Base-by-base conservation (phyloP, 2,113 vertebrate genomes). In the Toxotes chatareus region DNA sequence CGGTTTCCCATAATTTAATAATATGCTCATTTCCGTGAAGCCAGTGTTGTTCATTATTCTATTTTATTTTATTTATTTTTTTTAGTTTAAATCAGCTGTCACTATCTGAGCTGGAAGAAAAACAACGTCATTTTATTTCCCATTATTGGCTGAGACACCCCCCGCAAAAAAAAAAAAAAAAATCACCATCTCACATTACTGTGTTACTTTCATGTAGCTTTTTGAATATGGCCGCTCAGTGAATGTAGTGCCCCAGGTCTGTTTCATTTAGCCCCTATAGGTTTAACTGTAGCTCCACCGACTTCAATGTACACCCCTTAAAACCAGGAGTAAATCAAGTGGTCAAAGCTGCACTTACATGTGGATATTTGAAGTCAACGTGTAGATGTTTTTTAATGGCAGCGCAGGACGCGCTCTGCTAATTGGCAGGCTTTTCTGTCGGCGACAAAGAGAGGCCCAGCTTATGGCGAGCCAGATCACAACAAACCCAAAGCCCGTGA, bases 401-500 rank as follows among this genome's bases (percentile, higher is more conserved):
- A 76, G 88, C 73, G 69, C 83, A 88, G 81, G 79, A 92, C 70
- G 79, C 53, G 71, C 69, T 89, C 79, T 88, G 83, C 91, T 93
- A 92, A 92, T 94, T 93, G 90, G 75, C 80, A 79, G 76, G 71
- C 83, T 86, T 88, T 87, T 87, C 87, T 88, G 79, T 87, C 59
- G 38, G 70, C 71, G 36, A 86, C 89, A 92, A 87, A 88, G 86
- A 90, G 89, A 82, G 90, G 85, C 85, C 88, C 85, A 84, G 86
- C 83, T 84, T 88, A 91, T 89, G 80, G 89, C 61, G 76, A 89
- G 86, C 81, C 86, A 73, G 81, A 87, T 90, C 88, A 90, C 91
- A 91, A 91, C 89, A 92, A 90, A 87, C 91, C 86, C 84, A 89
- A 88, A 90, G 86, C 83, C 87, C 55, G 81, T 85, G 85, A 85